Evolutionary conservation across 1,140 invertebrate genomes (phyloP), one percentile per base, ranked within the genome.

Genomic region (Coboldia fuscipes): DNA sequence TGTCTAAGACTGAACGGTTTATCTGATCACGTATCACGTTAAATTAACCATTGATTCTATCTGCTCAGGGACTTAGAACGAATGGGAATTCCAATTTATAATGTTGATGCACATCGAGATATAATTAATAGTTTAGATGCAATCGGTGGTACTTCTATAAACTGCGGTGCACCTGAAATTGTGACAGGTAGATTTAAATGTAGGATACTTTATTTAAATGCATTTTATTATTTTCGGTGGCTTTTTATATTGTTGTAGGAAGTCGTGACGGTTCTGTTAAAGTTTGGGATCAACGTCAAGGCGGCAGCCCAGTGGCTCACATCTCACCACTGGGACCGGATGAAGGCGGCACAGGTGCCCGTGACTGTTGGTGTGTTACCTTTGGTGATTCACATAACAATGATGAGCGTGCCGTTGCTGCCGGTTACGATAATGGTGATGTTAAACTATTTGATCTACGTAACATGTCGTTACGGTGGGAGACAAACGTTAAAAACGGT

Each of bases 351-450:
- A 51, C 54, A 2, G 60, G 52, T 34, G 58, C 58, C 13, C 60
- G 82, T 22, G 85, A 92, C 42, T 90, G 85, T 51, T 93, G 85
- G 85, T 54, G 72, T 3, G 84, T 89, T 8, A 65, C 71, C 10
- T 89, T 90, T 48, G 85, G 84, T 2, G 79, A 96, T 61, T 77
- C 83, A 0, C 88, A 75, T 47, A 88, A 80, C 50, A 67, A 73
- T 15, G 65, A 80, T 21, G 88, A 96, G 45, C 62, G 89, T 36
- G 64, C 82, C 36, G 70, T 96, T 1, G 75, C 72, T 38, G 78
- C 88, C 24, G 92, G 90, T 3, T 97, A 93, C 54, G 90, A 97
- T 48, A 97, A 96, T 61, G 92, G 92, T 0, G 92, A 97, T 54
- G 56, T 97, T 0, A 96, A 96, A 61, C 68, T 96, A 53, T 96